Evolutionary conservation across 2,888 invertebrate species (phyloP).

Genomic region (Junonia oenone): DNA sequence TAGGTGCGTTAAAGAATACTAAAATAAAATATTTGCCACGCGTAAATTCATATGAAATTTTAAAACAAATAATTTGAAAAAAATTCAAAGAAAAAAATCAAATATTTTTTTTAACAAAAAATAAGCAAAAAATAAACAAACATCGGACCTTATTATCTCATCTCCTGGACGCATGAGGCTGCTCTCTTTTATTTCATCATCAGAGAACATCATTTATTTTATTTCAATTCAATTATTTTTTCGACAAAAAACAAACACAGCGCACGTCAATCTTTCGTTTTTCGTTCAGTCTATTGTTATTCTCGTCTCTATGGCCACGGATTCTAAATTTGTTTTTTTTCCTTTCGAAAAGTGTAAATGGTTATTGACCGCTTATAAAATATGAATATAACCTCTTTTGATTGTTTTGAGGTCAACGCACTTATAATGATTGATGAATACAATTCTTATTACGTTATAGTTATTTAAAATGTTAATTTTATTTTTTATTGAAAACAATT

Average conservation of each 20-base stretch:
- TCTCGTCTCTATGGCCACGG: conserved; percentile 57
- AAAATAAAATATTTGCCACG: too few species aligned
- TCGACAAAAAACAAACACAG: conserved; percentile 56
- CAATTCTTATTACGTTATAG: too few species aligned
- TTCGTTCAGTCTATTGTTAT: conserved; percentile 52
- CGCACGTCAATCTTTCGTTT: conserved; percentile 55
- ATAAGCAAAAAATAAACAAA: conserved; percentile 41
- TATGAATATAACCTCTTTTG: conserved; percentile 46
- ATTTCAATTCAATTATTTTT: conserved; percentile 70
- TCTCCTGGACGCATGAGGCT: conserved; percentile 63
- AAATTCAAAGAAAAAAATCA: too few species aligned
- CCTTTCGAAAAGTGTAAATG: conserved; percentile 11
- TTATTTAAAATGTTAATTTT: background rate
- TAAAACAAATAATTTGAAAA: conserved; percentile 26
- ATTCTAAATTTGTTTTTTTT: conserved; percentile 46
- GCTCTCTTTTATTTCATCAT: conserved; percentile 73
- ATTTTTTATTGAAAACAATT: too few species aligned
- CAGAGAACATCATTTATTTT: conserved; percentile 74
- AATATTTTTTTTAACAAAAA: conserved; percentile 27
- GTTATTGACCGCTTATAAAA: conserved; percentile 16
- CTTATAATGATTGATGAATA: too few species aligned
- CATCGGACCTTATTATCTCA: conserved; percentile 69
- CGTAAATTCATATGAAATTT: too few species aligned
- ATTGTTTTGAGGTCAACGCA: conserved; percentile 29
- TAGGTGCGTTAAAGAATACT: too few species aligned